Percentiles rank a stretch among this genome's conserved stretches.
Evolutionary conservation across 2,113 vertebrate species (phyloP).

Genomic region (Aegotheles bennettii): DNA sequence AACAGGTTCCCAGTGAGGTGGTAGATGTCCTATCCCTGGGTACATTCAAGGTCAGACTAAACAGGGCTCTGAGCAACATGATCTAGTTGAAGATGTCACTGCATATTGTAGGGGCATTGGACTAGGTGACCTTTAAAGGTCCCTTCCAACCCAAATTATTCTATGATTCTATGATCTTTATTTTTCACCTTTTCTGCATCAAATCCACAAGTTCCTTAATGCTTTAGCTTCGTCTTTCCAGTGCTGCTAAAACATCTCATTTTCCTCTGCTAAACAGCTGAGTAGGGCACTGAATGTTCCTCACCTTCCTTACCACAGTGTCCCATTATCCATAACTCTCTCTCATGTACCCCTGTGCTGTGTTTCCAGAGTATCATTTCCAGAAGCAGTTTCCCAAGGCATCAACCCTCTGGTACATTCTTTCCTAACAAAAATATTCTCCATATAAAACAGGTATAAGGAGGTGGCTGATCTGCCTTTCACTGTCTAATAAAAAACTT

Average conservation of each 20-base stretch:
- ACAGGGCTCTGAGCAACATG: neutral
- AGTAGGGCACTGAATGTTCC: neutral
- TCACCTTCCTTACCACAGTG: neutral
- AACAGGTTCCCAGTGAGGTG: neutral
- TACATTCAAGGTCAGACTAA: neutral
- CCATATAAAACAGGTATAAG: neutral
- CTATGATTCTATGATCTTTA: neutral
- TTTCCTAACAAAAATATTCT: neutral
- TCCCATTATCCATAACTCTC: neutral
- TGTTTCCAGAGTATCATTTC: neutral
- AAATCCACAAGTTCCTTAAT: neutral
- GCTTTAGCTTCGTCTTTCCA: neutral
- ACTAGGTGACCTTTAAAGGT: neutral
- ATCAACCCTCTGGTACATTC: neutral
- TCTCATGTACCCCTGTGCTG: neutral
- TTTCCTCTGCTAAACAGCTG: neutral
- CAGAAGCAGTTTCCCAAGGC: neutral
- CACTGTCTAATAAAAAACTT: neutral
- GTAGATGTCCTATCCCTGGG: neutral
- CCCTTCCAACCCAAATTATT: neutral
- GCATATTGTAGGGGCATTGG: accelerated
- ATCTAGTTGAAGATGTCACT: neutral
- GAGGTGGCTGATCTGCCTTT: neutral
- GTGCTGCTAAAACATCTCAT: neutral
- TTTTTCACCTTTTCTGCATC: neutral